These are phyloP conservation scores for Labrus mixtus DNA, from an alignment of 2,113 vertebrate species.

Conservation along the genomic window DNA sequence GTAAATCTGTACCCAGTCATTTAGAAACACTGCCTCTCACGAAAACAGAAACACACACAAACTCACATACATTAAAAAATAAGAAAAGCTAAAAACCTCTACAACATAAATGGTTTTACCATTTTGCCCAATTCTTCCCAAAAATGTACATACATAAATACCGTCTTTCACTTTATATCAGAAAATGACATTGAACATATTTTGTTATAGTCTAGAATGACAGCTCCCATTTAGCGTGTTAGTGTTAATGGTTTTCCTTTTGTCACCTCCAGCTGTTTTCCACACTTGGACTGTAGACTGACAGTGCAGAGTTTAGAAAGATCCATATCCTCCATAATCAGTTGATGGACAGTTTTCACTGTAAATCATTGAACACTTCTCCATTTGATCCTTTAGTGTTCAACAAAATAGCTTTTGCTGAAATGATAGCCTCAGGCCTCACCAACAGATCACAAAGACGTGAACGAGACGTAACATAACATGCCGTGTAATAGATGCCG, in stretches of 20 bases:
- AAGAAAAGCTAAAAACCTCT: background rate
- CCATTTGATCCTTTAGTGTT: slow-evolving; percentile 30
- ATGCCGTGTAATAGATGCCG: slow-evolving; percentile 45
- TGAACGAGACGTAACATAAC: slow-evolving; percentile 39
- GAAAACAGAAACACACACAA: background rate
- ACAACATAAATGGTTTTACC: background rate
- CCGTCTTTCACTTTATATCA: too few relatives aligned
- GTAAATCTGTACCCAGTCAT: slow-evolving; percentile 27
- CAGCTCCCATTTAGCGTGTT: background rate
- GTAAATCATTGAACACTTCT: slow-evolving; percentile 52
- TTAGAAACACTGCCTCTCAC: slow-evolving; percentile 2
- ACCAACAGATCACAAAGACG: slow-evolving; percentile 42
- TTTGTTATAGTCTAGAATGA: background rate
- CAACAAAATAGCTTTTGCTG: slow-evolving; percentile 22
- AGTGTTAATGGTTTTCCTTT: background rate
- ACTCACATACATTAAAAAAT: background rate
- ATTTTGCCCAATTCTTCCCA: background rate
- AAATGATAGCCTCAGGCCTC: slow-evolving; percentile 39
- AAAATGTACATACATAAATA: too few relatives aligned
- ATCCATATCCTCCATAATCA: slow-evolving; percentile 14
- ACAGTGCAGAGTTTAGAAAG: slow-evolving; percentile 21
- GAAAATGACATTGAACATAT: background rate
- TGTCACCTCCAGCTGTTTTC: slow-evolving; percentile 18
- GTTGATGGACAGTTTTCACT: background rate
- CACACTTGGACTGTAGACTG: slow-evolving; percentile 9